Evolutionary conservation across 2,888 invertebrate genomes (phyloP).

Genomic region (Mythimna pallens): DNA sequence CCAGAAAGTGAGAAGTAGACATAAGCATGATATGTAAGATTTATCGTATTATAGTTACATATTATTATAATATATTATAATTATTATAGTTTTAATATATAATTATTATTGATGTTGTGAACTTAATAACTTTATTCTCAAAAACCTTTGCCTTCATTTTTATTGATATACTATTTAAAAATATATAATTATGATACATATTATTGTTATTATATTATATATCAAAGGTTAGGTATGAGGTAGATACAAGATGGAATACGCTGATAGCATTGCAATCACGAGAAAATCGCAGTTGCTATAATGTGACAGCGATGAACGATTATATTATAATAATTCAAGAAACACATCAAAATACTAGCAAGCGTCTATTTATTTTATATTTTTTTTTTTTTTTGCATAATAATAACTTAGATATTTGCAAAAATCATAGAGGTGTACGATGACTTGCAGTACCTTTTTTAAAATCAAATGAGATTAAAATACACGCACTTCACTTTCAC

Average conservation of each 20-base stretch:
- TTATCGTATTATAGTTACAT: constrained; percentile 55
- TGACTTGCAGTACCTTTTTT: not conserved
- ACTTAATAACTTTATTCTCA: constrained; percentile 70
- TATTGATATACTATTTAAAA: constrained; percentile 65
- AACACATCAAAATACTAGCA: constrained; percentile 9
- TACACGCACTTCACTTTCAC: not conserved
- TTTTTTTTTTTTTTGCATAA: not conserved
- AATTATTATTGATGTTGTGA: constrained; percentile 70
- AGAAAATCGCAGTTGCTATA: constrained; percentile 13
- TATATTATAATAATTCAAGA: constrained; percentile 20
- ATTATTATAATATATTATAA: constrained; percentile 50
- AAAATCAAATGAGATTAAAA: not conserved
- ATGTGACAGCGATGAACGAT: constrained; percentile 6
- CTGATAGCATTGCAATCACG: constrained; percentile 7
- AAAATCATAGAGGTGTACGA: not conserved
- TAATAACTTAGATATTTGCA: not conserved
- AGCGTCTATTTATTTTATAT: constrained; percentile 5
- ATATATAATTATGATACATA: constrained; percentile 35
- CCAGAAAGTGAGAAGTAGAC: constrained; percentile 81
- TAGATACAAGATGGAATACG: constrained; percentile 3
- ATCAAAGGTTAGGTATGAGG: constrained; percentile 27
- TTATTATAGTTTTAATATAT: constrained; percentile 59
- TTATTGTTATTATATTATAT: constrained; percentile 31
- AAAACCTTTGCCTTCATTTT: constrained; percentile 76
- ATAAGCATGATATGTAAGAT: constrained; percentile 65